These are phyloP conservation scores for Epizoanthus ramosus DNA, from an alignment of 92 coral and sea anemone species.

Conservation along the genomic window DNA sequence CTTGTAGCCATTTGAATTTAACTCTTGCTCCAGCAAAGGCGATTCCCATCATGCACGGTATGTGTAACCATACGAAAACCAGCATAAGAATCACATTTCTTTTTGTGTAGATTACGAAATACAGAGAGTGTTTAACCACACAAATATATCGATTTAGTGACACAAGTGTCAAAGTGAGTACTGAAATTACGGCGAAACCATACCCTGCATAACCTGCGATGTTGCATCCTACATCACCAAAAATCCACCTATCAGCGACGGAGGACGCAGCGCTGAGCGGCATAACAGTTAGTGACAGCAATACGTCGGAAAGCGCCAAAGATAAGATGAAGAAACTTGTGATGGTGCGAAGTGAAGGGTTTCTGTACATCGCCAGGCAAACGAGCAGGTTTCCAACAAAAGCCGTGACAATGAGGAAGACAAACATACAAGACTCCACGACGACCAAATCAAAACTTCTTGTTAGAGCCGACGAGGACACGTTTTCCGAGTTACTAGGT, in stretches of 20 bases:
- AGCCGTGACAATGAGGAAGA: neutral
- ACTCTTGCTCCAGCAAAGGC: too few species aligned
- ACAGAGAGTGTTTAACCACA: too few species aligned
- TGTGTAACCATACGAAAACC: too few species aligned
- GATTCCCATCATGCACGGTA: too few species aligned
- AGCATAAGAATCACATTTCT: too few species aligned
- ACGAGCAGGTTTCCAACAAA: constrained; percentile 33
- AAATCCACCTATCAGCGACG: neutral
- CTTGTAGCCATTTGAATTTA: too few species aligned
- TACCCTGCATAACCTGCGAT: neutral
- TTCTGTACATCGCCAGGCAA: constrained; percentile 25
- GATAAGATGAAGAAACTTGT: constrained; percentile 21
- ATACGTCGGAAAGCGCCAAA: constrained; percentile 13
- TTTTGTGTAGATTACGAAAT: too few species aligned
- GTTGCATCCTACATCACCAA: constrained; percentile 27
- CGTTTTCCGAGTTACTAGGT: too few species aligned
- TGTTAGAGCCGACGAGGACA: neutral
- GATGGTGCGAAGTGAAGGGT: neutral
- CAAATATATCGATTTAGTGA: too few species aligned
- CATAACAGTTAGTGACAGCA: constrained; percentile 21
- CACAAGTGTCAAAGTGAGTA: too few species aligned
- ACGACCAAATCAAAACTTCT: neutral
- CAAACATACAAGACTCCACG: constrained; percentile 9
- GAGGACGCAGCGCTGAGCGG: constrained; percentile 15
- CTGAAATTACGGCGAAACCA: too few species aligned